Conservation (phyloP, 2,888 invertebrate species). For the Mesodorylaimus sp. region DNA sequence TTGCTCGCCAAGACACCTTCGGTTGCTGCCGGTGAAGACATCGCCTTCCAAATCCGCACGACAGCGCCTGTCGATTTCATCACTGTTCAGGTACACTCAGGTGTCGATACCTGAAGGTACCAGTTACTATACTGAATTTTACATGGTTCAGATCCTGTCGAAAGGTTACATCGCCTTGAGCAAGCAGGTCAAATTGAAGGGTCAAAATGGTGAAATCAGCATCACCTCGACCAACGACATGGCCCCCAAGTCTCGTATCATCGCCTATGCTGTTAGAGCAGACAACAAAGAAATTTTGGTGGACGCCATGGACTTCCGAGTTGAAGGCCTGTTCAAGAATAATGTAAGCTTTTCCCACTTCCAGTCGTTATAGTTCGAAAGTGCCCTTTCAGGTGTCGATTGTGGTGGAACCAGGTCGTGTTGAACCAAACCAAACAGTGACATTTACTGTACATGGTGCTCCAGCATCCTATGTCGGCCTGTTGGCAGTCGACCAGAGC, state of each 20-base stretch:
- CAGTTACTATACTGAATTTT: too few relatives aligned
- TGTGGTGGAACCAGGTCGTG: constrained; percentile 39
- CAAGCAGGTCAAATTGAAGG: constrained; percentile 38
- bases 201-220: constrained; percentile 37
- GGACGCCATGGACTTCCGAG: constrained; percentile 59
- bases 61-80: constrained; percentile 20
- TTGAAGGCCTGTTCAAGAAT: constrained; percentile 58
- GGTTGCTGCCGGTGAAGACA: constrained; percentile 19
- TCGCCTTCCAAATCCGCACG: constrained; percentile 19
- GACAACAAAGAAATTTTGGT: constrained; percentile 53
- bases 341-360: constrained; percentile 48
- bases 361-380: not conserved
- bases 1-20: constrained; percentile 23
- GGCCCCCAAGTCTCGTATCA: constrained; percentile 53
- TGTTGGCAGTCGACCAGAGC: constrained; percentile 71
- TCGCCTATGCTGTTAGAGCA: constrained; percentile 55
- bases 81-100: constrained; percentile 25
- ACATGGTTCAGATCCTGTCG: constrained; percentile 52
- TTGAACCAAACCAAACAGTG: constrained; percentile 55
- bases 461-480: constrained; percentile 64
- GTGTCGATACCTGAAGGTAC: too few relatives aligned
- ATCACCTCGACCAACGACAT: constrained; percentile 44
- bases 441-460: constrained; percentile 58
- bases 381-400: constrained; percentile 44
- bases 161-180: constrained; percentile 63